A percentile compares a stretch with the other conserved stretches of the same genome.
These are phyloP conservation scores for Macaria notata DNA, from an alignment of 2,888 invertebrate genomes.

Conservation along the genomic window DNA sequence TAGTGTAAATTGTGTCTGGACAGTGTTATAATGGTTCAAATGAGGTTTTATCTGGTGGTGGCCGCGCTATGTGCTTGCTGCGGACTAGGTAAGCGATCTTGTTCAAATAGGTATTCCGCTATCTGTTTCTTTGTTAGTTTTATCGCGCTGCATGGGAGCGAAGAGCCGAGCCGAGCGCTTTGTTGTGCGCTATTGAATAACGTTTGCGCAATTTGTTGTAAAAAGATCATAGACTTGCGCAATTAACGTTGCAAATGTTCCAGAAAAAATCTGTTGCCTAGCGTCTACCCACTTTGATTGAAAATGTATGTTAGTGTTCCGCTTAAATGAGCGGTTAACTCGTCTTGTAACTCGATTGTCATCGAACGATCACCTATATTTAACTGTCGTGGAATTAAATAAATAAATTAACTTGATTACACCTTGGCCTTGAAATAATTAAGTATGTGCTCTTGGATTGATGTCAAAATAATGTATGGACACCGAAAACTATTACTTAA, in stretches of 20 bases:
- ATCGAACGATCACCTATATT: too few species aligned
- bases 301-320: conserved; percentile 1
- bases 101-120: conserved; percentile 25
- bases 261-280: conserved; percentile 15
- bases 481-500: too few species aligned
- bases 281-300: conserved; percentile 24
- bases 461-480: too few species aligned
- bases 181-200: conserved; percentile 41
- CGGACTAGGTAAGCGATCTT: conserved; percentile 52
- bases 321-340: not conserved
- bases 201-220: conserved; percentile 46
- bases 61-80: conserved; percentile 59
- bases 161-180: conserved; percentile 36
- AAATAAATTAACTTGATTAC: too few species aligned
- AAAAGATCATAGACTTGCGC: conserved; percentile 30
- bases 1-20: conserved; percentile 32
- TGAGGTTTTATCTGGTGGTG: conserved; percentile 57
- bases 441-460: too few species aligned
- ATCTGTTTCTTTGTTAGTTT: conserved; percentile 54
- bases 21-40: conserved; percentile 54
- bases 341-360: not conserved
- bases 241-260: conserved; percentile 11
- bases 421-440: too few species aligned
- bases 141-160: conserved; percentile 39
- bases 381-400: too few species aligned